Evolutionary conservation across 2,113 vertebrate species (phyloP).

Genomic region (Camelus bactrianus): DNA sequence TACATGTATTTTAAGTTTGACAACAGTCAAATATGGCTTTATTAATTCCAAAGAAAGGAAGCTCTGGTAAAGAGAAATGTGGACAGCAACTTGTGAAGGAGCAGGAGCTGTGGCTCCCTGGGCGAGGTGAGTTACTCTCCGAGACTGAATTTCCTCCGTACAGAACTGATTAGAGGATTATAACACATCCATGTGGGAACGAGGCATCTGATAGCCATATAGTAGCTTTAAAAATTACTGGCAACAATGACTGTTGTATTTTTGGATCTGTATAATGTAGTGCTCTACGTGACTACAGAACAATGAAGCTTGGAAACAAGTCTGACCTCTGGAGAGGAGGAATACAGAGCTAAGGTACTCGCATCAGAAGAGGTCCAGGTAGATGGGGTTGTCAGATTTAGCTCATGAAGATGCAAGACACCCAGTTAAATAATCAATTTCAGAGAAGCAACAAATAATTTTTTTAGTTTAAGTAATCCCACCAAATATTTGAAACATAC

Average conservation of each 20-base stretch:
- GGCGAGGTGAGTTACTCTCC: background rate
- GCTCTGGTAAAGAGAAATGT: background rate
- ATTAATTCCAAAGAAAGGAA: slow-evolving; percentile 19
- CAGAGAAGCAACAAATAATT: background rate
- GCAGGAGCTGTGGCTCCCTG: background rate
- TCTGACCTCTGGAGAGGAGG: background rate
- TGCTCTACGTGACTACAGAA: background rate
- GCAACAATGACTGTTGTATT: background rate
- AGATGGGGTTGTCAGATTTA: background rate
- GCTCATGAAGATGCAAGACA: background rate
- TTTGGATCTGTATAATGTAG: background rate
- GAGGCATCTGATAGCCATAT: background rate
- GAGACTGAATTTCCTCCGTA: background rate
- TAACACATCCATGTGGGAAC: background rate
- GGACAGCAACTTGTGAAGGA: background rate
- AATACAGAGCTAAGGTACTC: background rate
- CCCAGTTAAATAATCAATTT: slow-evolving; percentile 1
- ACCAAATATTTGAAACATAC: background rate
- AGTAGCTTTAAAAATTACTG: background rate
- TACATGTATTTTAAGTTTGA: slow-evolving; percentile 25
- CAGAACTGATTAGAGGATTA: background rate
- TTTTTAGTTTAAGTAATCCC: background rate
- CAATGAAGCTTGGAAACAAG: background rate
- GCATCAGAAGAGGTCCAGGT: background rate
- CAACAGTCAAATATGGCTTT: background rate